Base-by-base conservation (phyloP, 2,113 vertebrate species). In the Camelus bactrianus region DNA sequence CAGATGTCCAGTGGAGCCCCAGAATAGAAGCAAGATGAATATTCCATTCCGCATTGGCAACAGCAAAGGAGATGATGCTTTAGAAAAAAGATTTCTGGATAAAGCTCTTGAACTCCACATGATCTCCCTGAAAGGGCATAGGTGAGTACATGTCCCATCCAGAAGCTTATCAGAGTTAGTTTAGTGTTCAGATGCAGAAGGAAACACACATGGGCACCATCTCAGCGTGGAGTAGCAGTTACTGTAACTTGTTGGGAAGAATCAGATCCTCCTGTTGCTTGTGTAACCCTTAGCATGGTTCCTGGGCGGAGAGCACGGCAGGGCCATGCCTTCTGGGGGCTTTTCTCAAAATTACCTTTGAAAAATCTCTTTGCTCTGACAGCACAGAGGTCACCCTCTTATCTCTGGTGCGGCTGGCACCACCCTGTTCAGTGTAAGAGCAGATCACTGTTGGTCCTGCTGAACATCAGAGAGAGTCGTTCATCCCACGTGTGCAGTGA, bases 111-210 rank as follows among this genome's bases (percentile, higher is more conserved):
- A 99, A 97, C 98, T 98, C 92, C 99, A 99, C 46, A 99, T 99
- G 99, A 98, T 99, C 77, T 99, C 99, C 38, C 98, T 99, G 96
- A 99, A 99, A 98, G 99, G 99, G 80, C 99, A 99, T 97, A 98
- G 99, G 99, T 99, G 95, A 92, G 98, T 89, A 6, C 11, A 32
- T 35, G 20, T 28, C 26, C 28, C 12, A 3, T 16, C 24, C 26
- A 30, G n/a, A 50, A 48, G 42, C 46, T 48, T 8, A 15, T 35
- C 46, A 38, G 58, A 65, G 35, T 17, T 56, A 73, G 3, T 17
- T 88, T 89, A 32, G 24, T 26, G 42, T 64, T 85, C 28, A 48
- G 26, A 54, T 32, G 69, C 28, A 28, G 42, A 87, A n/a, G 60
- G 38, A 86, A 46, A 35, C 16, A 48, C 3, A 70, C 50, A 12